These are phyloP conservation scores for Ophion costatus DNA, from an alignment of 2,888 invertebrate genomes.

Conservation along the genomic window DNA sequence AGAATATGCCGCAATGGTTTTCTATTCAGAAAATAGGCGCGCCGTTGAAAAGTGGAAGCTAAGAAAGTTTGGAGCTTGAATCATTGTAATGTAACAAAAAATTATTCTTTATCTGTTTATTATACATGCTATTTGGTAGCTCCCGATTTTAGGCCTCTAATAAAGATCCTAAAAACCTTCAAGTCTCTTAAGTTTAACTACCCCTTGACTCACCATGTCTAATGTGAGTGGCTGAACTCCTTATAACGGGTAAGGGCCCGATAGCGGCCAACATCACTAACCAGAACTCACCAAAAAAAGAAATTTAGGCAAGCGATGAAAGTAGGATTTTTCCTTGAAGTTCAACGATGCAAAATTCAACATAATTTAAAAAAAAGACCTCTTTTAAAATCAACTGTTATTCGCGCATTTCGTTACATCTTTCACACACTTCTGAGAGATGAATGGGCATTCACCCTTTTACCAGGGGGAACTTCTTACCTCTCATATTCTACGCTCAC, in stretches of 20 bases:
- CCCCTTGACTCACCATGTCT: no score
- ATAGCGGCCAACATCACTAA: not conserved
- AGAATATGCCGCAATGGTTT: not conserved
- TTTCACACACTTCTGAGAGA: not conserved
- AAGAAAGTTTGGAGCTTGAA: not conserved
- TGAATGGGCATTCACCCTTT: not conserved
- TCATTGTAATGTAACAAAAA: not conserved
- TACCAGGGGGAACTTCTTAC: not conserved
- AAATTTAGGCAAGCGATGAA: not conserved
- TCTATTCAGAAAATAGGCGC: not conserved
- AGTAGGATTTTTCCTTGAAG: not conserved
- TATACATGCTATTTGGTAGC: not conserved
- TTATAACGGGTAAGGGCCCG: no score
- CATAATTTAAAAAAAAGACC: not conserved
- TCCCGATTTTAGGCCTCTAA: not conserved
- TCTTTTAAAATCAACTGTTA: not conserved
- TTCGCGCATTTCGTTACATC: not conserved
- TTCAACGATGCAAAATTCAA: not conserved
- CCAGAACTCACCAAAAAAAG: not conserved
- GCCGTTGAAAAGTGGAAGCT: not conserved
- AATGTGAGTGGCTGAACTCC: no score
- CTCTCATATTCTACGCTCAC: not conserved
- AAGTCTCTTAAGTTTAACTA: not conserved
- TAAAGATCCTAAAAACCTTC: not conserved
- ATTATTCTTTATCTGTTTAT: not conserved